Conservation (phyloP, 1,140 invertebrate genomes). For the Panagrolaimus sp. region DNA sequence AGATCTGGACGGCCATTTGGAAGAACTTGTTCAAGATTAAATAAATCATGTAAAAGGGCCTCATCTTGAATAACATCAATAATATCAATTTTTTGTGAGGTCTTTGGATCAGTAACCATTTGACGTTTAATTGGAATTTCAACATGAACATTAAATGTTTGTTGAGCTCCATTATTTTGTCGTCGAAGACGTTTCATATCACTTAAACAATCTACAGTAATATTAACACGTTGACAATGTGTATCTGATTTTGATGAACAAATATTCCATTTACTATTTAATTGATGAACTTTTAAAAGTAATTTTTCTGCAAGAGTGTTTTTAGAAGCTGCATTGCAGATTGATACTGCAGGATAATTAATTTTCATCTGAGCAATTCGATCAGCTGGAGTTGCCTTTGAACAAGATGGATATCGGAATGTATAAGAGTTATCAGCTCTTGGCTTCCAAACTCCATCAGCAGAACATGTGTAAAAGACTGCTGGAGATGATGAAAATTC, state of each 20-base stretch:
- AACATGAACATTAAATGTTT: conserved; percentile 31
- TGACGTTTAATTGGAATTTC: conserved; percentile 38
- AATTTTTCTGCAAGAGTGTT: conserved; percentile 47
- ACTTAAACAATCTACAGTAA: neutral
- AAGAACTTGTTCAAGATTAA: conserved; percentile 61
- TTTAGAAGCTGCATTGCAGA: conserved; percentile 50
- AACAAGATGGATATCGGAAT: conserved; percentile 57
- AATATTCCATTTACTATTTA: conserved; percentile 51
- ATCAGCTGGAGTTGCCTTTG: conserved; percentile 39
- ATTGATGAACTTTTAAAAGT: conserved; percentile 30
- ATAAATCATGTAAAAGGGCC: conserved; percentile 40
- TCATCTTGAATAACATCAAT: conserved; percentile 50
- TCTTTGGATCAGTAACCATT: conserved; percentile 18
- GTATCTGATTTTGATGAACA: conserved; percentile 32
- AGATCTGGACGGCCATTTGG: conserved; percentile 89
- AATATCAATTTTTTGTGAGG: conserved; percentile 22
- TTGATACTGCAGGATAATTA: conserved; percentile 44
- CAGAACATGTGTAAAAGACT: conserved; percentile 89
- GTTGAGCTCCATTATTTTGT: conserved; percentile 1
- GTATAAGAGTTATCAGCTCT: conserved; percentile 66
- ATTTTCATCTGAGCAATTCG: conserved; percentile 41
- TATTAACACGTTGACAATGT: conserved; percentile 11
- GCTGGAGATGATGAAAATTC: conserved; percentile 82
- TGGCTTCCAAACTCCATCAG: conserved; percentile 91
- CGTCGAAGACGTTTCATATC: conserved; percentile 25